Base-by-base conservation (phyloP, 2,113 vertebrate species). In the Amia ocellicauda region DNA sequence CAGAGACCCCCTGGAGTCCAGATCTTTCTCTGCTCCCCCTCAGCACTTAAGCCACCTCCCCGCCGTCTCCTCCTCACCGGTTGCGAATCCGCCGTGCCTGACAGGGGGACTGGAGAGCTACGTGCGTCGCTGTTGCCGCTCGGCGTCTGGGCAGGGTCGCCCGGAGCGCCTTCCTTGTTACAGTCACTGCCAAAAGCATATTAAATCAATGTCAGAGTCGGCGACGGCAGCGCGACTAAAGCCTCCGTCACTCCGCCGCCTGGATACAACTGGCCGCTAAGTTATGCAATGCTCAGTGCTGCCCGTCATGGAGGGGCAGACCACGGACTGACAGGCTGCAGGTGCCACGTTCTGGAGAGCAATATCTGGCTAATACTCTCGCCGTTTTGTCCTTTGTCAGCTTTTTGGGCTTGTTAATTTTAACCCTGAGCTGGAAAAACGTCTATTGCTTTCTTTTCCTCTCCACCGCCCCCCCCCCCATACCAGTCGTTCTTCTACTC, bases 271-370 rank as follows among this genome's bases (percentile, higher is more conserved):
- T 79, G 69, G 66, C 64, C 73, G 78, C 73, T 86, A 74, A 86
- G 80, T 86, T 85, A 90, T 86, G 86, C 88, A 85, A 89, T 75
- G 82, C 81, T 80, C 83, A 9, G 68, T 78, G 72, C 84, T 85
- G 67, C 77, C 75, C 69, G 80, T 73, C 80, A 78, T 75, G 42
- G 26, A 57, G 58, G 43, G 79, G 72, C 79, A 78, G 79, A 74
- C 75, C 77, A 47, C 63, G 27, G 69, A 69, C 69, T 60, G 59
- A 64, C 26, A 23, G 58, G 51, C 42, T 50, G 52, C 31, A 40
- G 61, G 45, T 50, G 59, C 22, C 11, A 10, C 49, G 29, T 80
- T 72, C 75, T 76, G 79, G 74, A 75, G 68, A 77, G 68, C 63
- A 28, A n/a, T n/a, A 63, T 64, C 13, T 7, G 66, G 61, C 75